phyloP scores from a whole-genome alignment of 2,888 invertebrate species.

The Parascotia fuliginaria region DNA sequence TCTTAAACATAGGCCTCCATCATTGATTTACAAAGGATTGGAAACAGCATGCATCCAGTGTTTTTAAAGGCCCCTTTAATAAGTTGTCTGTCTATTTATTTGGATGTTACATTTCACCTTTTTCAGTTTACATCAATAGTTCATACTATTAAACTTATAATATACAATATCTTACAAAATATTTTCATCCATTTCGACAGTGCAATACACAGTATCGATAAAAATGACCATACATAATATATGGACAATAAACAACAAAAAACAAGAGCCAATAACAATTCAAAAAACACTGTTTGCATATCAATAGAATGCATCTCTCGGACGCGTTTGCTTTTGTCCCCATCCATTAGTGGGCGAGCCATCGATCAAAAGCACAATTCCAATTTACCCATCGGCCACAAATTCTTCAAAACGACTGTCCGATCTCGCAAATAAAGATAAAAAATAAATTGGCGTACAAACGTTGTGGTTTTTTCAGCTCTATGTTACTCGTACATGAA shows the following conservation, averaged over 20 bases:
- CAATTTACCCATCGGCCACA: conserved; percentile 82
- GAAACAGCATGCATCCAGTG: no score
- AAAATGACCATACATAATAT: background rate
- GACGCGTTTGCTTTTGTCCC: conserved; percentile 54
- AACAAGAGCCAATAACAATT: conserved; percentile 41
- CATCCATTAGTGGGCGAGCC: conserved; percentile 66
- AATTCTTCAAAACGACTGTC: conserved; percentile 78
- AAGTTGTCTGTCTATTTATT: no score
- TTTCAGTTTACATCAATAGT: no score
- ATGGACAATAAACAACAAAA: conserved; percentile 5
- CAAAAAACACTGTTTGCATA: conserved; percentile 60
- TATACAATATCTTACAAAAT: no score
- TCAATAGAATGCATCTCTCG: conserved; percentile 64
- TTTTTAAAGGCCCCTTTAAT: no score
- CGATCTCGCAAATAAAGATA: conserved; percentile 64
- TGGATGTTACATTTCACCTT: no score
- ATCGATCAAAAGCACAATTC: conserved; percentile 80
- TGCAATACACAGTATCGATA: background rate
- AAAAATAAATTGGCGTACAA: conserved; percentile 60
- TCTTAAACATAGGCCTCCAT: no score
- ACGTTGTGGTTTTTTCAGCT: conserved; percentile 41
- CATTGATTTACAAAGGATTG: no score
- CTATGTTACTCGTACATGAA: conserved; percentile 43
- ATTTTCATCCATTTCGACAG: background rate
- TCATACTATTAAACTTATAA: no score